Base-by-base conservation (phyloP, 1,140 invertebrate genomes). In the Riptortus pedestris region DNA sequence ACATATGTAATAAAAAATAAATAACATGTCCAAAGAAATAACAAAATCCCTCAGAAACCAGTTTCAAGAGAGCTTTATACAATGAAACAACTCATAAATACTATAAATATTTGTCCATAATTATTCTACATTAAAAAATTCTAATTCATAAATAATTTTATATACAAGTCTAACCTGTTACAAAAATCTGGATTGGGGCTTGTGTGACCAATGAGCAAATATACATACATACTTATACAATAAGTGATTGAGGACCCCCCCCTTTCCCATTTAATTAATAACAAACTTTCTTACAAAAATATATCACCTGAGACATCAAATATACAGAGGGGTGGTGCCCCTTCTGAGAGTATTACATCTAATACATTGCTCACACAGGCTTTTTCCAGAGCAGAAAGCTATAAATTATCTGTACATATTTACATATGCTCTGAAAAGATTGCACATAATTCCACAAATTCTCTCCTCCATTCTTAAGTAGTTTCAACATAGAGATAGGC, bases 161-260 rank as follows among this genome's bases (percentile, higher is more conserved):
- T 38, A 38, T 7, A 7, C 14, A 14, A 38, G 31, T 38, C 31
- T 38, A 38, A 38, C 14, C 5, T 38, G 31, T 38, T 38, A 38
- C 5, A 38, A 38, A 14, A 38, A 38, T 26, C 51, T 55, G 24
- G 51, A 24, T 55, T 24, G 14, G 51, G 51, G 51, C 51, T 55
- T 55, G 51, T 55, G 51, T 55, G 51, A 55, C 51, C 51, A 55
- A 55, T 55, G 51, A 55, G 51, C 51, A 55, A 24, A 55, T 18
- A 55, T 38, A 7, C 5, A 7, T 38, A 38, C 14, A 7, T 7
- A 38, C n/a, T n/a, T n/a, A n/a, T n/a, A n/a, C n/a, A n/a, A n/a
- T n/a, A n/a, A n/a, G n/a, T n/a, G n/a, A n/a, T 47, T 47, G 26
- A 55, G 51, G 24, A 55, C 51, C 24, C 51, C 24, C 51, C 51